Conservation (phyloP, 2,797 vertebrate genomes). For the Danio tinwini region DNA sequence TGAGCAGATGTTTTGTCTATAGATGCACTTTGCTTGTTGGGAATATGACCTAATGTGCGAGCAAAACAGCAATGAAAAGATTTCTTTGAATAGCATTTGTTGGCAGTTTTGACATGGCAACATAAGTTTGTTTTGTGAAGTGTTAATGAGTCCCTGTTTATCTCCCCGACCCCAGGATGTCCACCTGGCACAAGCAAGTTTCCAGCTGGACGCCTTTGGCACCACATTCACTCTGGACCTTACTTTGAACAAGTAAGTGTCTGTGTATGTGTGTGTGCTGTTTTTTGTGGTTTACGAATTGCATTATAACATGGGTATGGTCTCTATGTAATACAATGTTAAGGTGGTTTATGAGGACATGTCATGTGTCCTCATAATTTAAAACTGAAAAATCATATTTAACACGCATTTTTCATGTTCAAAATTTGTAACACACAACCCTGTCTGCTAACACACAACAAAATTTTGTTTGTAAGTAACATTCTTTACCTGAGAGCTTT, state of each 20-base stretch:
- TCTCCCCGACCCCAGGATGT: conserved; percentile 71
- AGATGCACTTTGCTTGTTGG: conserved; percentile 12
- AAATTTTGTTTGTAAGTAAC: too few species aligned
- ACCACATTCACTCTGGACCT: conserved; percentile 87
- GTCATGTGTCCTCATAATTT: too few species aligned
- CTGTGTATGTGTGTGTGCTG: conserved; percentile 8
- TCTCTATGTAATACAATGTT: too few species aligned
- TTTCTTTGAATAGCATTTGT: background rate
- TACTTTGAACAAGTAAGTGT: conserved; percentile 85
- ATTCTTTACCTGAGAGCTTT: too few species aligned
- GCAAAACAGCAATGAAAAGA: background rate
- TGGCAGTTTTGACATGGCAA: background rate
- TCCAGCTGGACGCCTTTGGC: conserved; percentile 88
- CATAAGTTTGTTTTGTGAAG: conserved; percentile 44
- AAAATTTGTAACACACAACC: too few species aligned
- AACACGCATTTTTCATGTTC: too few species aligned
- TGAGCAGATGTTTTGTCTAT: conserved; percentile 36
- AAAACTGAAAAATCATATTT: too few species aligned
- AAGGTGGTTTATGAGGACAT: too few species aligned
- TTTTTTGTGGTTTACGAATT: background rate
- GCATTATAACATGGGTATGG: too few species aligned
- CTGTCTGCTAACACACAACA: too few species aligned
- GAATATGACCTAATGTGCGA: background rate
- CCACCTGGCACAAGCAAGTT: conserved; percentile 88
- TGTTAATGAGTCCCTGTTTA: conserved; percentile 43